Evolutionary conservation across 2,113 vertebrate species (phyloP).

Genomic region (Chamaetylas fuelleborni): DNA sequence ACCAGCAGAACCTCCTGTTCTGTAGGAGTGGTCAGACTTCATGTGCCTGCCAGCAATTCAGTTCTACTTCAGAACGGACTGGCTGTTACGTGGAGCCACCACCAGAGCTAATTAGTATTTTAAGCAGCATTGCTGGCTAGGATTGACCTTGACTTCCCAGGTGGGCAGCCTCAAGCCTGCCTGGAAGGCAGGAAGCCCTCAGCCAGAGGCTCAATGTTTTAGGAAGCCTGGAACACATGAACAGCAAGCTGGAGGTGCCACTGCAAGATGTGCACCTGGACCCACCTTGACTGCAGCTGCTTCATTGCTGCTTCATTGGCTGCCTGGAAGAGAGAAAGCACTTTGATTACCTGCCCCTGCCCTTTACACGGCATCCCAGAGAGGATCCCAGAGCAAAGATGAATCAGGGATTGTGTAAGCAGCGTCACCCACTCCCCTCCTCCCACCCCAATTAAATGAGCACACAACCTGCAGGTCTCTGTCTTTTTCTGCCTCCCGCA

Average conservation of each 20-base stretch:
- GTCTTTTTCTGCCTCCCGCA: conserved; percentile 66
- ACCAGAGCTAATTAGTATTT: background rate
- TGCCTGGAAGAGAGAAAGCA: conserved; percentile 65
- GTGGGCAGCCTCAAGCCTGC: background rate
- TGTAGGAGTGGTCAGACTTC: background rate
- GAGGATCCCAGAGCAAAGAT: background rate
- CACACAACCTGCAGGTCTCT: conserved; percentile 71
- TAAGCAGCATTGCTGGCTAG: background rate
- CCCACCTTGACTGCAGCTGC: conserved; percentile 80
- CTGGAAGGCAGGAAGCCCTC: background rate
- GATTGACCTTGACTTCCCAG: background rate
- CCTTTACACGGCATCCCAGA: background rate
- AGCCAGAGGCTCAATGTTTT: fast-evolving
- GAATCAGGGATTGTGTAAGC: background rate
- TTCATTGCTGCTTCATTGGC: conserved; percentile 71
- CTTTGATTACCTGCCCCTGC: background rate
- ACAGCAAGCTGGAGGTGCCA: background rate
- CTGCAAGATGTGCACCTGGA: background rate
- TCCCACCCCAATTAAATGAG: background rate
- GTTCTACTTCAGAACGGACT: background rate
- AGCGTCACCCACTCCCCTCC: background rate
- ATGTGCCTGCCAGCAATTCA: background rate
- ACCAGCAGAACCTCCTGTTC: background rate
- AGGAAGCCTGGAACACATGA: background rate
- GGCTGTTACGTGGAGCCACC: background rate